A percentile compares a stretch with the other conserved stretches of the same genome.
These are phyloP conservation scores for Mimas tiliae DNA, from an alignment of 2,888 invertebrate genomes.

Conservation along the genomic window DNA sequence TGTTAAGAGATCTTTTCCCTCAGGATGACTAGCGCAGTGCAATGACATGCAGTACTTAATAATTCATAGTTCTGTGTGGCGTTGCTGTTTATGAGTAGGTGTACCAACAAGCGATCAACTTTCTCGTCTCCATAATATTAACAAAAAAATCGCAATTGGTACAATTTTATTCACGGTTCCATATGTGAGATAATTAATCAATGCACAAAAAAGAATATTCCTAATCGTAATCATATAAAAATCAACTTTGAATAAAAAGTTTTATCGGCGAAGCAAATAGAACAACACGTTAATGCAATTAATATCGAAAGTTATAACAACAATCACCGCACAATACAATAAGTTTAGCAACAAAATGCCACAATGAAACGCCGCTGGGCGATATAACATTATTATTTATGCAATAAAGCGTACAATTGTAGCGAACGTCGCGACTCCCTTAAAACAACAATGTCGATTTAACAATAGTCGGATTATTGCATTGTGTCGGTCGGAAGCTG, in stretches of 20 bases:
- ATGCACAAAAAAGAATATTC: too few relatives aligned
- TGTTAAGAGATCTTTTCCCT: too few relatives aligned
- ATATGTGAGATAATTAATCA: too few relatives aligned
- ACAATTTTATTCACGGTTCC: too few relatives aligned
- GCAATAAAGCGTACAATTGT: conserved; percentile 84
- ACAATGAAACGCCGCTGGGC: conserved; percentile 73
- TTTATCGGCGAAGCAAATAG: neutral
- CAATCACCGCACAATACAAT: conserved; percentile 36
- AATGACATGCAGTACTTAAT: too few relatives aligned
- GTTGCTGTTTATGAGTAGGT: too few relatives aligned
- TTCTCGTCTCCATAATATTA: too few relatives aligned
- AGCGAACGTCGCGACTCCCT: conserved; percentile 76
- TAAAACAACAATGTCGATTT: conserved; percentile 84
- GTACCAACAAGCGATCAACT: too few relatives aligned
- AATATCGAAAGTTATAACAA: conserved; percentile 20
- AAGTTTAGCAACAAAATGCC: conserved; percentile 66
- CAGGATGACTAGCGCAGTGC: too few relatives aligned
- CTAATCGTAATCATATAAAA: neutral
- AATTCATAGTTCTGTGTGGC: too few relatives aligned
- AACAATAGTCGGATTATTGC: conserved; percentile 85
- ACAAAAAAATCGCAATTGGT: too few relatives aligned
- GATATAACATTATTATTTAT: conserved; percentile 84
- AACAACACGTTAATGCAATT: neutral
- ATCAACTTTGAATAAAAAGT: neutral
- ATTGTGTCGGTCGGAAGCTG: conserved; percentile 82